Evolutionary conservation across 2,888 invertebrate genomes (phyloP).

Genomic region (Lasioglossum figueresi): DNA sequence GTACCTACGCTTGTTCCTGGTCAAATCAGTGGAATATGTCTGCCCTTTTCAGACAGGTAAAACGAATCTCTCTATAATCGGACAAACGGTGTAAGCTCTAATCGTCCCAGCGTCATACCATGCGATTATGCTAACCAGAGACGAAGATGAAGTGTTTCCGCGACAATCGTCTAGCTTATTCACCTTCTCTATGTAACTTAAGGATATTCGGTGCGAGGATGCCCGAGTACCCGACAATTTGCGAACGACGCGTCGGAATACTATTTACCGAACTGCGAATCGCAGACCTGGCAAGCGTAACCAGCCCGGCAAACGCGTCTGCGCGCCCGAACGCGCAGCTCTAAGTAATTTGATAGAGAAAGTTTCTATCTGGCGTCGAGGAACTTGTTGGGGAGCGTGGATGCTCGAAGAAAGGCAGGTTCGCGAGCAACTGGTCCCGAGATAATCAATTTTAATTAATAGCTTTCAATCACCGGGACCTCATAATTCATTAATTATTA

Average conservation of each 20-base stretch:
- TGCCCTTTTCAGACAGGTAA: not conserved
- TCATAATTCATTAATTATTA: not conserved
- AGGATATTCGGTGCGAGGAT: not conserved
- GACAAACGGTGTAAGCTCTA: not conserved
- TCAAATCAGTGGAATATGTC: no score
- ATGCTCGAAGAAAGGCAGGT: not conserved
- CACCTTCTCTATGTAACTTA: not conserved
- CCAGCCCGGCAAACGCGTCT: not conserved
- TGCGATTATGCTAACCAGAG: not conserved
- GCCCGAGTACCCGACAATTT: constrained; percentile 4
- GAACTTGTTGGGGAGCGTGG: not conserved
- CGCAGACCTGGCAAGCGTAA: not conserved
- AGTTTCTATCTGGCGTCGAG: constrained; percentile 9
- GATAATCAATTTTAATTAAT: not conserved
- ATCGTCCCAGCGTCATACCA: not conserved
- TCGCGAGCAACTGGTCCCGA: not conserved
- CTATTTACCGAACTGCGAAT: constrained; percentile 1
- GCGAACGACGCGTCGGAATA: constrained; percentile 1
- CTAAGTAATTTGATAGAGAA: constrained; percentile 32
- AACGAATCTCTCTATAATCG: not conserved
- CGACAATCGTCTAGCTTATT: not conserved
- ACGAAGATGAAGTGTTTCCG: not conserved
- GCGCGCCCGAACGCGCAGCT: not conserved
- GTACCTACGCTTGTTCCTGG: not conserved
- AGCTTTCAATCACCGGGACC: not conserved